Percentiles rank a stretch among this genome's conserved stretches.
Conservation (phyloP, 1,140 invertebrate genomes). For the Penaeus vannamei region DNA sequence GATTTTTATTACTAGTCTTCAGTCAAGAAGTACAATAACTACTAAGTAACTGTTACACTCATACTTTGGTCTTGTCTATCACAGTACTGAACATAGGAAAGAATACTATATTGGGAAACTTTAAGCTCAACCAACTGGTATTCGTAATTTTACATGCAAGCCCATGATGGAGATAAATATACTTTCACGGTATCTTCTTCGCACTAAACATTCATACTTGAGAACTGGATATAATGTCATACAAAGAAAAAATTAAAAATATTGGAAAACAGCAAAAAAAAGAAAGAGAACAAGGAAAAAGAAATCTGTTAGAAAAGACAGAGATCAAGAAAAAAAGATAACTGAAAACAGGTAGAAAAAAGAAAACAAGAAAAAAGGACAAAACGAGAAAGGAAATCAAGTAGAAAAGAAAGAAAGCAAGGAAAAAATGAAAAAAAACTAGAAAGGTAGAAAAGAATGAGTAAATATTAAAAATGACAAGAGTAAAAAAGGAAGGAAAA, state of each 20-base stretch:
- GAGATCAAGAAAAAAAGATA: background rate
- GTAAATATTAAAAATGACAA: conserved; percentile 51
- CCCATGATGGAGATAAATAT: no score
- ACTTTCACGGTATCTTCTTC: background rate
- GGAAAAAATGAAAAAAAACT: conserved; percentile 23
- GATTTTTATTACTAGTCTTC: background rate
- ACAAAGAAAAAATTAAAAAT: background rate
- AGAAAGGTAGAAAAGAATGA: conserved; percentile 35
- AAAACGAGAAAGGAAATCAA: background rate
- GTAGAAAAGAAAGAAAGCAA: background rate
- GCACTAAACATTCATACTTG: no score
- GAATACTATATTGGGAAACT: background rate
- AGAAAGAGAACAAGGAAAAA: background rate
- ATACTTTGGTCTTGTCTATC: conserved; percentile 48
- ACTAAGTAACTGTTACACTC: background rate
- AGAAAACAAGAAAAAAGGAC: background rate
- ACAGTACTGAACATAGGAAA: conserved; percentile 25
- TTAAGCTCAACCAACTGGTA: background rate
- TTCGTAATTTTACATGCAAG: no score
- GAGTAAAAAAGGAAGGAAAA: conserved; percentile 60
- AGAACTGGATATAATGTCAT: background rate
- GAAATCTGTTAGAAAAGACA: background rate
- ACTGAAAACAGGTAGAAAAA: background rate
- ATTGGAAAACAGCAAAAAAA: background rate
- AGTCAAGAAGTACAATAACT: no score